Conservation (phyloP, 2,113 vertebrate species). For the Alaudala cheleensis region DNA sequence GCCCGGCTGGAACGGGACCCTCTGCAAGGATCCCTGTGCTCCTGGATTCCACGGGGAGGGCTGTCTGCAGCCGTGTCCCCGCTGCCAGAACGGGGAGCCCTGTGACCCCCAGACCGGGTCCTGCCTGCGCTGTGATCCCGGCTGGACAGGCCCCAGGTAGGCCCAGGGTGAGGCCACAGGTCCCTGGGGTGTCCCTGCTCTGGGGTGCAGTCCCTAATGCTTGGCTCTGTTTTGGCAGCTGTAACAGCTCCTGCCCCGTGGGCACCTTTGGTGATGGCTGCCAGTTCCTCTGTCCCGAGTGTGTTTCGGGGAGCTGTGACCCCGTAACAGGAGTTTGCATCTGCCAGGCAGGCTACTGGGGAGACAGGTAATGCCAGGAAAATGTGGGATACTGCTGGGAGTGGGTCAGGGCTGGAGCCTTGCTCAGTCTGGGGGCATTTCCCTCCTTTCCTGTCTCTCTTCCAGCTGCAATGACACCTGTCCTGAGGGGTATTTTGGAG, state of each 20-base stretch:
- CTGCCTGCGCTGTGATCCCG: constrained; percentile 83
- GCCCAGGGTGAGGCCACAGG: accelerated
- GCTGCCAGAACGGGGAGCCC: constrained; percentile 74
- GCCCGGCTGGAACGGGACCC: constrained; percentile 88
- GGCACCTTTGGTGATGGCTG: constrained; percentile 86
- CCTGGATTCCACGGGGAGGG: constrained; percentile 79
- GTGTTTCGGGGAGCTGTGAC: constrained; percentile 84
- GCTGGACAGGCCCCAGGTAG: constrained; percentile 85
- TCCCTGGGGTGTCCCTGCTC: background rate
- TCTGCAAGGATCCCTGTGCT: constrained; percentile 79
- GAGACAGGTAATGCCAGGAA: constrained; percentile 80
- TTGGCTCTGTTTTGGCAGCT: constrained; percentile 69
- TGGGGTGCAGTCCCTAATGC: accelerated
- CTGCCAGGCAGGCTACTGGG: constrained; percentile 86
- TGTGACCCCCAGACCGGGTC: constrained; percentile 81
- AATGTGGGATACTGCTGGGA: constrained; percentile 19
- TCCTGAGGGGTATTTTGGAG: constrained; percentile 77
- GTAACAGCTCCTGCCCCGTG: constrained; percentile 77
- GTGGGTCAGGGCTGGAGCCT: background rate
- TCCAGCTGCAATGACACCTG: constrained; percentile 91
- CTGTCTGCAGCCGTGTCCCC: constrained; percentile 82
- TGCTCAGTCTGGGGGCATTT: accelerated
- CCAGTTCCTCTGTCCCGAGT: constrained; percentile 76
- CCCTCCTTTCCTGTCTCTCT: background rate
- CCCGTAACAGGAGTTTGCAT: constrained; percentile 85